A percentile compares a stretch with the other conserved stretches of the same genome.
Conservation (phyloP, 2,888 invertebrate genomes). For the Thumatha senex region DNA sequence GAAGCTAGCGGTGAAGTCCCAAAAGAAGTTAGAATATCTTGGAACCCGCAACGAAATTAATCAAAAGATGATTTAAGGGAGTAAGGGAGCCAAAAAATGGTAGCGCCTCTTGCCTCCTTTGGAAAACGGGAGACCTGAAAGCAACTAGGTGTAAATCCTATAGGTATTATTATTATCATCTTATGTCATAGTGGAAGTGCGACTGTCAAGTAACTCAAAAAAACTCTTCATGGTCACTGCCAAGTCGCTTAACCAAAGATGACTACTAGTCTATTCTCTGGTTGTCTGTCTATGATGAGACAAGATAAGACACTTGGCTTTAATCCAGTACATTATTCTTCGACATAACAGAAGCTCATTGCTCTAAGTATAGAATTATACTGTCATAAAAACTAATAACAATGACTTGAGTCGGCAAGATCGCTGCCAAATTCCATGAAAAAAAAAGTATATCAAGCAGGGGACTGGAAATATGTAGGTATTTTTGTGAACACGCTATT, state of each 20-base stretch:
- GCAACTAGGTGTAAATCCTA: no score
- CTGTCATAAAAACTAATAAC: constrained; percentile 51
- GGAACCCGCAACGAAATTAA: no score
- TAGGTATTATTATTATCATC: no score
- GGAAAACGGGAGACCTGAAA: no score
- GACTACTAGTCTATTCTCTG: constrained; percentile 24
- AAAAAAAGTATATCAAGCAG: constrained; percentile 28
- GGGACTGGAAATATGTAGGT: constrained; percentile 44
- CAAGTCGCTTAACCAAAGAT: background rate
- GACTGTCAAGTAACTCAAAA: no score
- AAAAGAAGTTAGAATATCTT: no score
- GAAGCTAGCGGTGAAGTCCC: no score
- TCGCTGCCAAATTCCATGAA: constrained; percentile 35
- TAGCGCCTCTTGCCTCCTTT: no score
- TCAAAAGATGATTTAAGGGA: no score
- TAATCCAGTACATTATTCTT: constrained; percentile 41
- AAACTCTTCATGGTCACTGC: background rate
- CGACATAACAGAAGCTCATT: constrained; percentile 29
- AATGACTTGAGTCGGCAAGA: constrained; percentile 27
- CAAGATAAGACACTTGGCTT: constrained; percentile 49
- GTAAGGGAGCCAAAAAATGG: no score
- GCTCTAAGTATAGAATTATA: constrained; percentile 59
- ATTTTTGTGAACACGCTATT: constrained; percentile 54
- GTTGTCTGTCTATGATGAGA: constrained; percentile 38
- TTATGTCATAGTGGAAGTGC: no score